Evolutionary conservation across 2,888 invertebrate species (phyloP).

Genomic region (Sinelater perroti): DNA sequence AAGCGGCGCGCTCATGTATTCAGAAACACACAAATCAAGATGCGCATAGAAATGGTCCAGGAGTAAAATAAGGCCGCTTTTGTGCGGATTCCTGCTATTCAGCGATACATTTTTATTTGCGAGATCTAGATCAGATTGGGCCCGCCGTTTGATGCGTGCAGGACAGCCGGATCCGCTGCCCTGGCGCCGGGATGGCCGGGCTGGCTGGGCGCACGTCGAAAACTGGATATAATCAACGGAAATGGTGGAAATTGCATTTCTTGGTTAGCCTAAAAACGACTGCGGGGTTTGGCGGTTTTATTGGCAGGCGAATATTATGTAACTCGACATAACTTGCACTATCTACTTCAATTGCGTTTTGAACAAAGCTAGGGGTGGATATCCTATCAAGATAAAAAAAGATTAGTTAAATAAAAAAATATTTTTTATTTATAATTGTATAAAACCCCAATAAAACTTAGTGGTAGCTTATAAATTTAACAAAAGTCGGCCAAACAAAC

Average conservation of each 20-base stretch:
- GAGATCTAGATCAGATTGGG: constrained; percentile 20
- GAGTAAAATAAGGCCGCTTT: constrained; percentile 9
- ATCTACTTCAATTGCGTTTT: no score
- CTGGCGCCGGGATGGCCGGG: constrained; percentile 1
- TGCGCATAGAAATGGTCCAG: constrained; percentile 8
- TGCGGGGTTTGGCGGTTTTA: no score
- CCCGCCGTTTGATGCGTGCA: constrained; percentile 4
- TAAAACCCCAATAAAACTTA: no score
- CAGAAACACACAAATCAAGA: constrained; percentile 11
- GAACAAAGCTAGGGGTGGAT: no score
- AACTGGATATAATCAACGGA: constrained; percentile 25
- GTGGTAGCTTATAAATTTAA: no score
- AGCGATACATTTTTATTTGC: constrained; percentile 22
- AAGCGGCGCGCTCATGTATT: constrained; percentile 2
- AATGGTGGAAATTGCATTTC: constrained; percentile 10
- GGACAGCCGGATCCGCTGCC: constrained; percentile 6
- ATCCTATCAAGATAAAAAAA: no score
- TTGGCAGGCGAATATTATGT: no score
- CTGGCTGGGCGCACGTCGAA: constrained; percentile 16
- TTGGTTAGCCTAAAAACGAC: no score
- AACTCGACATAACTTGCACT: no score
- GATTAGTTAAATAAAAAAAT: no score
- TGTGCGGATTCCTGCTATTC: constrained; percentile 13
- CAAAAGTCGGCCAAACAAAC: no score
- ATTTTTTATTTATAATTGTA: no score